phyloP scores from a whole-genome alignment of 2,113 vertebrate genomes.

The Phylloscopus trochiloides region DNA sequence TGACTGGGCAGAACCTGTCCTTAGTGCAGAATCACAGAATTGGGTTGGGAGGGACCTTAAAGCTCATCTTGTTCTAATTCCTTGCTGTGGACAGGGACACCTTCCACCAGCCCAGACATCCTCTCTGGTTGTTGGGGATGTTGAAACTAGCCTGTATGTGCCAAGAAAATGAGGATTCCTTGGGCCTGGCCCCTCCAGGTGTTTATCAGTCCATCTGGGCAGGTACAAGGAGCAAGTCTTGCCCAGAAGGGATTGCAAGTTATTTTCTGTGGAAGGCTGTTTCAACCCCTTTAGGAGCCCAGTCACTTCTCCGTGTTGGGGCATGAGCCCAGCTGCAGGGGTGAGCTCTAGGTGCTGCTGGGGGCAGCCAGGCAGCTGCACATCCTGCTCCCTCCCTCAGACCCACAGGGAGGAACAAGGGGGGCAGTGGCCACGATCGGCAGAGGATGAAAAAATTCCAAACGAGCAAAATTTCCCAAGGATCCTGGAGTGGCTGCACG shows the following conservation, averaged over 20 bases:
- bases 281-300: neutral
- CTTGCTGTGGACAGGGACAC: neutral
- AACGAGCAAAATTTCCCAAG: neutral
- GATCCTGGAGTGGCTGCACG: neutral
- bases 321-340: neutral
- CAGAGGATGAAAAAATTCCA: accelerated
- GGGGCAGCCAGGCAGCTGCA: neutral
- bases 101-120: neutral
- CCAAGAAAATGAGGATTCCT: neutral
- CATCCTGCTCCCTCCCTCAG: neutral
- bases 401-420: accelerated
- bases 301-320: neutral
- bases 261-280: neutral
- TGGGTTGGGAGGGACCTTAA: neutral
- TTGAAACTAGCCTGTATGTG: neutral
- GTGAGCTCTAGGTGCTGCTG: neutral
- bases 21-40: neutral
- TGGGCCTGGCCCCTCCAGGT: neutral
- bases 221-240: neutral
- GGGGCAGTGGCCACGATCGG: accelerated
- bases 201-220: neutral
- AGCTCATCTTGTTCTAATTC: neutral
- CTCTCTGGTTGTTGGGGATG: neutral
- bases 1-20: neutral
- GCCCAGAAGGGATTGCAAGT: neutral